Percentiles rank a stretch among this genome's conserved stretches.
These are phyloP conservation scores for Eumeta japonica DNA, from an alignment of 1,140 invertebrate genomes.

Conservation along the genomic window DNA sequence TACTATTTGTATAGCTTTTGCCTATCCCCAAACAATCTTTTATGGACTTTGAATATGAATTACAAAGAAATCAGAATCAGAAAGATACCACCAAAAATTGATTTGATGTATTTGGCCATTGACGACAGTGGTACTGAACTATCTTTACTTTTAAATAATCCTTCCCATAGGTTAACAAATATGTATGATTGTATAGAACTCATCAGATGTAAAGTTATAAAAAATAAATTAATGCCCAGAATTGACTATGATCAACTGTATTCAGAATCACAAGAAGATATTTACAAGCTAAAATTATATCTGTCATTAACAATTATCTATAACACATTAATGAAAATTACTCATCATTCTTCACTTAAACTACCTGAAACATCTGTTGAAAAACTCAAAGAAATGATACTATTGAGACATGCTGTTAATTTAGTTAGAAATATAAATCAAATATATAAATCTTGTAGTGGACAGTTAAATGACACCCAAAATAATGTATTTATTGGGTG, in stretches of 20 bases:
- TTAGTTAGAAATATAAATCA: slow-evolving; percentile 20
- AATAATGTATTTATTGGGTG: slow-evolving; percentile 20
- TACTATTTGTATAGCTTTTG: slow-evolving; percentile 24
- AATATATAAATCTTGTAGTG: slow-evolving; percentile 10
- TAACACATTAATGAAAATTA: slow-evolving; percentile 18
- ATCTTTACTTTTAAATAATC: slow-evolving; percentile 24
- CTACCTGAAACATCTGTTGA: slow-evolving; percentile 29
- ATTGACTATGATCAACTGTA: slow-evolving; percentile 26
- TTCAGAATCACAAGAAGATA: slow-evolving; percentile 17
- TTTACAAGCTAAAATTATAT: slow-evolving; percentile 37
- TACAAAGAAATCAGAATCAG: slow-evolving; percentile 24
- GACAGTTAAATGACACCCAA: slow-evolving; percentile 15
- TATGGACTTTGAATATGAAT: slow-evolving; percentile 20
- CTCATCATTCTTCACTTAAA: slow-evolving; percentile 12
- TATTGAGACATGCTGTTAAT: slow-evolving; percentile 21
- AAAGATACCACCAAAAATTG: slow-evolving; percentile 23
- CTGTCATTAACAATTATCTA: slow-evolving; percentile 24
- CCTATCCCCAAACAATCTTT: slow-evolving; percentile 22
- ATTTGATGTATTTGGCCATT: slow-evolving; percentile 19
- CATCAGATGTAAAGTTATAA: slow-evolving; percentile 28
- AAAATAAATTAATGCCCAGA: slow-evolving; percentile 27
- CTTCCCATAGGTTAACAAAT: slow-evolving; percentile 26
- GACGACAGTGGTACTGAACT: slow-evolving; percentile 17
- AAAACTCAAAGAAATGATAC: slow-evolving; percentile 27
- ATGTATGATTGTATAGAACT: slow-evolving; percentile 37